Conservation (phyloP, 1,140 invertebrate genomes). For the Camponotus floridanus region DNA sequence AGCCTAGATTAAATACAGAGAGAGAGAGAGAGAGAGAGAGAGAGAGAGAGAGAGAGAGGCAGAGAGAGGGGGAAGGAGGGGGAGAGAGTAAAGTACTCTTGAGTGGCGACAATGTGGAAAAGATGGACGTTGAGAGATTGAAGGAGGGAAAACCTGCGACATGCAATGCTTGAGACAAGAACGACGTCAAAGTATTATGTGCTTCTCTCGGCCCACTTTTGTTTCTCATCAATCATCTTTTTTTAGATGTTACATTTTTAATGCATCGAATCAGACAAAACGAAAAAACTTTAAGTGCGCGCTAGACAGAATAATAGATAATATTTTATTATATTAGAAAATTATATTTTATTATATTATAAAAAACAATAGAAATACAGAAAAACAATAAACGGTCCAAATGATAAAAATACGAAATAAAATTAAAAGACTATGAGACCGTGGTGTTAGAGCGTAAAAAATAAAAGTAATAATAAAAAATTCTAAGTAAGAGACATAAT, state of each 20-base stretch:
- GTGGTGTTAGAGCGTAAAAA: too few relatives aligned
- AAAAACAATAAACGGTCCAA: too few relatives aligned
- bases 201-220: conserved; percentile 42
- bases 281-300: conserved; percentile 6
- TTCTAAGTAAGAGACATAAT: too few relatives aligned
- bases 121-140: conserved; percentile 26
- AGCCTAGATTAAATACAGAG: background rate
- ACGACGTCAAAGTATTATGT: conserved; percentile 41
- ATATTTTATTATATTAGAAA: background rate
- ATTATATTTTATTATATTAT: too few relatives aligned
- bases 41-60: background rate
- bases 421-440: too few relatives aligned
- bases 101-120: conserved; percentile 22
- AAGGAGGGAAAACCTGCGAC: background rate
- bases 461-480: too few relatives aligned
- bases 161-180: background rate
- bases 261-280: background rate
- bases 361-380: background rate
- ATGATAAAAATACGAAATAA: too few relatives aligned
- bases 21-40: background rate
- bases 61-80: background rate
- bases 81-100: background rate
- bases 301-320: background rate
- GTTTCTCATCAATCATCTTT: conserved; percentile 14
- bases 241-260: background rate